Evolutionary conservation across 64 coral and sea anemone species (phyloP).

Genomic region (Montipora efflorescens): DNA sequence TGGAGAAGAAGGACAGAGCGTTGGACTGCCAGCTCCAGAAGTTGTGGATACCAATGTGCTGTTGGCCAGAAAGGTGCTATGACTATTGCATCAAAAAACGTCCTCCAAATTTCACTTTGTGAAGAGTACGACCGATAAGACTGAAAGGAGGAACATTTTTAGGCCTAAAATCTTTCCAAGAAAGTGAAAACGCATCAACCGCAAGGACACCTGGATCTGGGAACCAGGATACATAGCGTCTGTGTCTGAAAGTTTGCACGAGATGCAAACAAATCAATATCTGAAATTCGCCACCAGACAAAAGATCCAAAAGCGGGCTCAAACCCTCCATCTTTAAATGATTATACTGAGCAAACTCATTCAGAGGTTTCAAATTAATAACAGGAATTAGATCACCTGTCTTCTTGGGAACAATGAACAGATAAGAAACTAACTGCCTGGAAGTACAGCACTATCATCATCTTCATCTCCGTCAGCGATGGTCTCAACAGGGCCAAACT

Average conservation of each 20-base stretch:
- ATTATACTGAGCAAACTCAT: too few relatives aligned
- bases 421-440: background rate
- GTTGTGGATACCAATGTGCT: conserved; percentile 44
- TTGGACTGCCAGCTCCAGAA: conserved; percentile 49
- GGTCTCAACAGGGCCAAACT: too few relatives aligned
- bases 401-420: background rate
- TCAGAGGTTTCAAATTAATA: too few relatives aligned
- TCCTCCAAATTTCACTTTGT: conserved; percentile 4
- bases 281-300: background rate
- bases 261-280: conserved; percentile 1
- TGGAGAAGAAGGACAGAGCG: conserved; percentile 38
- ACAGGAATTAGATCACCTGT: too few relatives aligned
- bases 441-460: too few relatives aligned
- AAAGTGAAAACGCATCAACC: background rate
- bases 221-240: background rate
- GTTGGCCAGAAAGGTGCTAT: conserved; percentile 69
- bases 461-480: too few relatives aligned
- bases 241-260: background rate
- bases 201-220: background rate
- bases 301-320: too few relatives aligned
- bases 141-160: conserved; percentile 69
- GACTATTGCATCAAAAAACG: background rate
- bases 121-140: conserved; percentile 20
- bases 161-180: conserved; percentile 10
- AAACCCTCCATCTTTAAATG: too few relatives aligned